Evolutionary conservation across 2,888 invertebrate genomes (phyloP).

Genomic region (Agrochola macilenta): DNA sequence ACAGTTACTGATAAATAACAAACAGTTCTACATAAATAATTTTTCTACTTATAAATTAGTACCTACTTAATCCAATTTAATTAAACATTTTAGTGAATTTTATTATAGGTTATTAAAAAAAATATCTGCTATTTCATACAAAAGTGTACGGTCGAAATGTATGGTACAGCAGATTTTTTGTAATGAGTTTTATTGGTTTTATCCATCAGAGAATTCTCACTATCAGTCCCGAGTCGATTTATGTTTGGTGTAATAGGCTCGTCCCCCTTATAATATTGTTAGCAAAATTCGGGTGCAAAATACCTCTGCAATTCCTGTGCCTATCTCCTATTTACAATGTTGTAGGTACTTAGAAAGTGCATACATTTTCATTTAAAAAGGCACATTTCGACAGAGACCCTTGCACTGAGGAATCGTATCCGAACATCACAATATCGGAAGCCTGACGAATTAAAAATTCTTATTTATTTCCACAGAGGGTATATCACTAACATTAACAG

Average conservation of each 20-base stretch:
- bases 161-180: background rate
- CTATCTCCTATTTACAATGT: background rate
- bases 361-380: background rate
- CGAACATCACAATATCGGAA: background rate
- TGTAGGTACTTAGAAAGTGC: background rate
- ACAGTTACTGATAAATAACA: background rate
- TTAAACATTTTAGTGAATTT: background rate
- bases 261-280: background rate
- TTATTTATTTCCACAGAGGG: conserved; percentile 22
- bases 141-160: background rate
- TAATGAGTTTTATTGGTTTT: background rate
- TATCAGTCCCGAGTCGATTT: background rate
- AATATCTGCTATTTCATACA: background rate
- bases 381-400: background rate
- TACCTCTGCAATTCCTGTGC: background rate
- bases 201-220: background rate
- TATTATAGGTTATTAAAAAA: background rate
- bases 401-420: background rate
- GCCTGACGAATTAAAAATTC: background rate
- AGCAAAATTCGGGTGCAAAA: background rate
- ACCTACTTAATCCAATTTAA: no score
- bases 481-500: conserved; percentile 37
- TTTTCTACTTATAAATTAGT: background rate
- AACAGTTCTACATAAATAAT: no score
- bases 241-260: background rate